Conservation (phyloP, 2,888 invertebrate species). For the Diploptera punctata region DNA sequence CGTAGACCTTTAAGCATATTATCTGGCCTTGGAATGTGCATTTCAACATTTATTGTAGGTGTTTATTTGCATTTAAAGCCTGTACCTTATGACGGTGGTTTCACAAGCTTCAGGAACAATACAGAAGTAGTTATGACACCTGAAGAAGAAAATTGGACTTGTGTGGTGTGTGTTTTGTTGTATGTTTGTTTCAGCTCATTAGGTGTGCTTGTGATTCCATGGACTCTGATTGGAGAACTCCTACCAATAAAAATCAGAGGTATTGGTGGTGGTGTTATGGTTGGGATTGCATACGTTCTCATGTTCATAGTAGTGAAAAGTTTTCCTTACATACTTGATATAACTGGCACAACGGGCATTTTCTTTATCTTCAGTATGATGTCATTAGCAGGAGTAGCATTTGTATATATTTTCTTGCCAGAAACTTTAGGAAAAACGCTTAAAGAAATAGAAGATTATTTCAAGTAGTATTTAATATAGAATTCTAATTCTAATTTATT, state of each 20-base stretch:
- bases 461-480: constrained; percentile 46
- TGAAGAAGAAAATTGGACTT: constrained; percentile 52
- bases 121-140: constrained; percentile 45
- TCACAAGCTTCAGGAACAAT: neutral
- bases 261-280: constrained; percentile 59
- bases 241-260: constrained; percentile 61
- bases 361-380: constrained; percentile 59
- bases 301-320: constrained; percentile 62
- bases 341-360: constrained; percentile 54
- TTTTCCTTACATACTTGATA: constrained; percentile 58
- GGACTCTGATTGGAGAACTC: constrained; percentile 63
- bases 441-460: constrained; percentile 60
- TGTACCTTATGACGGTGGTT: constrained; percentile 45
- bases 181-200: constrained; percentile 62
- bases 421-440: constrained; percentile 65
- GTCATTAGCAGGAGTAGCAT: constrained; percentile 56
- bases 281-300: constrained; percentile 60
- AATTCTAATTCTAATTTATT: neutral
- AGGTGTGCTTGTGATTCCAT: constrained; percentile 64
- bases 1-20: constrained; percentile 58
- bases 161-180: constrained; percentile 57
- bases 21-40: constrained; percentile 62
- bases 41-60: constrained; percentile 56
- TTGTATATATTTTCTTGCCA: constrained; percentile 60
- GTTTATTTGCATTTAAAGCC: constrained; percentile 45